phyloP scores from a whole-genome alignment of 2,113 vertebrate genomes.

The Ictidomys tridecemlineatus region DNA sequence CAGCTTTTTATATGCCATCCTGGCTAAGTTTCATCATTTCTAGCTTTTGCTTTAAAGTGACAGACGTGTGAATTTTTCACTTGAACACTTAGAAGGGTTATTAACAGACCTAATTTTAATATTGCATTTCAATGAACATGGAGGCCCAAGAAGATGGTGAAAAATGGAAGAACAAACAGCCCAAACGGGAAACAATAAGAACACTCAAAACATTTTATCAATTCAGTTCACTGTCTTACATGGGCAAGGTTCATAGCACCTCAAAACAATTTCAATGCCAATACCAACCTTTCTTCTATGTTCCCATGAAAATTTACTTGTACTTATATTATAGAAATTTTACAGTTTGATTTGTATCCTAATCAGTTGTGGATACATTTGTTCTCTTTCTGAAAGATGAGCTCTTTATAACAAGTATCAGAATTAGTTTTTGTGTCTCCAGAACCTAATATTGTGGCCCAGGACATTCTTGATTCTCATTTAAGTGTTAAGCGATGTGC shows the following conservation, averaged over 20 bases:
- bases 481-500: not conserved
- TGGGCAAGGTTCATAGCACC: not conserved
- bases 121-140: not conserved
- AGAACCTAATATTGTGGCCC: not conserved
- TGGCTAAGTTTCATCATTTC: not conserved
- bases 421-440: not conserved
- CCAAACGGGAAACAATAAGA: too few relatives aligned
- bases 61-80: not conserved
- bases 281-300: not conserved
- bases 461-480: not conserved
- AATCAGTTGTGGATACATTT: not conserved
- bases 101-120: not conserved
- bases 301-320: not conserved
- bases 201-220: not conserved
- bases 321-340: not conserved
- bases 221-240: too few relatives aligned
- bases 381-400: slow-evolving; percentile 1
- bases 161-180: not conserved
- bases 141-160: fast-evolving
- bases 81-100: too few relatives aligned
- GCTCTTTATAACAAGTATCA: not conserved
- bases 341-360: not conserved
- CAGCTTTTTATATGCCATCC: not conserved
- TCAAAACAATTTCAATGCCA: not conserved
- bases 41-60: not conserved